Percentiles rank a stretch among this genome's conserved stretches.
Evolutionary conservation across 1,140 invertebrate species (phyloP).

Genomic region (Pollicipes pollicipes): DNA sequence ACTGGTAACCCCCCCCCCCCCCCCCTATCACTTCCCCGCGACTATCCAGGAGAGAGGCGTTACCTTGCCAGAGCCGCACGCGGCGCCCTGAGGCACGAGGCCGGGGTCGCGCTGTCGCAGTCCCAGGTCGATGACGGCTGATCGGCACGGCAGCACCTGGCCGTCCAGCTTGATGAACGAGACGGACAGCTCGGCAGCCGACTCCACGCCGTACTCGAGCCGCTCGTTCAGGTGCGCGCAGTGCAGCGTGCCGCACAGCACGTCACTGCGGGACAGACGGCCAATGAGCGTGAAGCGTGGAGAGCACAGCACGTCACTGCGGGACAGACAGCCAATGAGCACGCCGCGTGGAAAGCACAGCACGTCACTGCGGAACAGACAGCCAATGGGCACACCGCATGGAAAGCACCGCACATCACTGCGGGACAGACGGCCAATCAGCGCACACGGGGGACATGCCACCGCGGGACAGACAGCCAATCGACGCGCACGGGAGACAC

Average conservation of each 20-base stretch:
- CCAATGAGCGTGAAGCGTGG: too few species aligned
- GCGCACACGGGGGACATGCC: too few species aligned
- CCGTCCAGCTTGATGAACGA: constrained; percentile 45
- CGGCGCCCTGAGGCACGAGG: constrained; percentile 81
- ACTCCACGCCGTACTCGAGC: constrained; percentile 86
- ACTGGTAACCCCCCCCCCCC: background rate
- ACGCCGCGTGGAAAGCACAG: too few species aligned
- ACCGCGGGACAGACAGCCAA: too few species aligned
- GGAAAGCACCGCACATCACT: too few species aligned
- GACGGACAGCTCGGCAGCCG: constrained; percentile 55
- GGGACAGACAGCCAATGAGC: too few species aligned
- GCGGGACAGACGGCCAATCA: too few species aligned
- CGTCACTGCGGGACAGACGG: constrained; percentile 29
- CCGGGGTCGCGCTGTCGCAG: constrained; percentile 82
- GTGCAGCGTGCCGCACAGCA: constrained; percentile 79
- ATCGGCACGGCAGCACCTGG: constrained; percentile 59
- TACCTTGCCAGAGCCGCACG: constrained; percentile 76
- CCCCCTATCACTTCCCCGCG: too few species aligned
- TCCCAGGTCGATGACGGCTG: constrained; percentile 76
- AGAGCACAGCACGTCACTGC: too few species aligned
- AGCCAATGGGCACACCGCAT: too few species aligned
- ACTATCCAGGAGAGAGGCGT: constrained; percentile 2
- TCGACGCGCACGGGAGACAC: too few species aligned
- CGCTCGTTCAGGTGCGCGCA: constrained; percentile 81
- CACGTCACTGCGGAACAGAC: too few species aligned